Conservation (phyloP, 2,113 vertebrate genomes). For the Pangasianodon hypophthalmus region DNA sequence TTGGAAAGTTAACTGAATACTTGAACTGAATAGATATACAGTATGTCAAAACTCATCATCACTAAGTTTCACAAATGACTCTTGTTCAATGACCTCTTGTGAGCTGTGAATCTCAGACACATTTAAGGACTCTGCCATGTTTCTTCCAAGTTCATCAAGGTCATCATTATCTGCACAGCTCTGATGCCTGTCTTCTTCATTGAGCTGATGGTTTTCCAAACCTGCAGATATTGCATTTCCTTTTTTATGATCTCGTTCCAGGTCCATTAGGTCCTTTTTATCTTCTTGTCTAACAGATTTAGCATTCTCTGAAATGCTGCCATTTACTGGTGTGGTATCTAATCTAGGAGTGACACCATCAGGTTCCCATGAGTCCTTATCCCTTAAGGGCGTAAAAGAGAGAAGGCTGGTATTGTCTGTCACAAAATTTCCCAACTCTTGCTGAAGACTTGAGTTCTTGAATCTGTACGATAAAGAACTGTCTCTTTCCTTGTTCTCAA, state of each 20-base stretch:
- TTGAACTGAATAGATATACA: neutral
- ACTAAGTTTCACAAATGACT: constrained; percentile 49
- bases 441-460: constrained; percentile 41
- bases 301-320: constrained; percentile 42
- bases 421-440: constrained; percentile 24
- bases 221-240: constrained; percentile 25
- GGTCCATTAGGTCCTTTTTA: constrained; percentile 29
- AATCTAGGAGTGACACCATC: constrained; percentile 24
- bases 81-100: constrained; percentile 41
- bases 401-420: constrained; percentile 50
- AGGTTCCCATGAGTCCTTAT: constrained; percentile 39
- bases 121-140: constrained; percentile 63
- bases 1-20: neutral
- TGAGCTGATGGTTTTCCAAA: constrained; percentile 18
- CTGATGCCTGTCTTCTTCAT: constrained; percentile 40
- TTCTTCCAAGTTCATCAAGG: constrained; percentile 66
- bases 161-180: constrained; percentile 28
- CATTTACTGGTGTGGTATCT: constrained; percentile 39
- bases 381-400: constrained; percentile 33
- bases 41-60: constrained; percentile 70
- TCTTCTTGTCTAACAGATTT: constrained; percentile 11
- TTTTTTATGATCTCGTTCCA: constrained; percentile 18
- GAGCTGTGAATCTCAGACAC: constrained; percentile 57
- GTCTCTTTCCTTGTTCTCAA: constrained; percentile 1
- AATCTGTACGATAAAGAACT: constrained; percentile 35